phyloP scores from a whole-genome alignment of 2,888 invertebrate genomes.

The Amitus sp. region DNA sequence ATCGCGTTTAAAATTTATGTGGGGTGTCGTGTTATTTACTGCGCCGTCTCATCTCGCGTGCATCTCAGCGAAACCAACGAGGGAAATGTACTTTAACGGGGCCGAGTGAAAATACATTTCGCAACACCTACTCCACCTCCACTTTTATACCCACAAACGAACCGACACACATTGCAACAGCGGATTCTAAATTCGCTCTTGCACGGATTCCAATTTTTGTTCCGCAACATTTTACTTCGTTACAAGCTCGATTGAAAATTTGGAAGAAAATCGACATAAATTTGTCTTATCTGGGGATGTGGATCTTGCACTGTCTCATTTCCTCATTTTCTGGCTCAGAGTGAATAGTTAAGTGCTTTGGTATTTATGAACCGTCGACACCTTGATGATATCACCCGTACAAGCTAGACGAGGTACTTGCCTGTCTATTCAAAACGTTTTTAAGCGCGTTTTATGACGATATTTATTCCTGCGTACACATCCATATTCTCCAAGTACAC shows the following conservation, averaged over 20 bases:
- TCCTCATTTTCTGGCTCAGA: constrained; percentile 38
- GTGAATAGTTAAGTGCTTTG: not conserved
- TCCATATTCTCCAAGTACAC: not conserved
- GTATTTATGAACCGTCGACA: constrained; percentile 3
- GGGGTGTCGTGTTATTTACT: constrained; percentile 36
- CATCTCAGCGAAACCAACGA: constrained; percentile 35
- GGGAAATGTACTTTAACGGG: constrained; percentile 24
- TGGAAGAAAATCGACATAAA: too few relatives aligned
- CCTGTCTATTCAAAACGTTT: constrained; percentile 9
- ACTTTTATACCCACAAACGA: too few relatives aligned
- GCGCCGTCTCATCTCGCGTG: constrained; percentile 39
- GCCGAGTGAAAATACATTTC: constrained; percentile 26
- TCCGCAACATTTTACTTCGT: constrained; percentile 10
- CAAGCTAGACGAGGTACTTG: constrained; percentile 4
- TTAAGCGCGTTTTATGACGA: not conserved
- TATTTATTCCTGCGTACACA: not conserved
- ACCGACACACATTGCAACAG: constrained; percentile 19
- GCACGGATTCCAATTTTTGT: constrained; percentile 14
- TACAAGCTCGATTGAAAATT: not conserved
- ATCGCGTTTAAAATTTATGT: constrained; percentile 46
- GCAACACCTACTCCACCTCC: too few relatives aligned
- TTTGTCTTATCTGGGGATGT: constrained; percentile 10
- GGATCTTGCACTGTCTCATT: constrained; percentile 48
- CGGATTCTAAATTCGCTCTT: constrained; percentile 22
- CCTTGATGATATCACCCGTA: constrained; percentile 2